Evolutionary conservation across 1,140 invertebrate species (phyloP), one percentile per base, ranked within the genome.

Genomic region (Drosophila pallidifrons): DNA sequence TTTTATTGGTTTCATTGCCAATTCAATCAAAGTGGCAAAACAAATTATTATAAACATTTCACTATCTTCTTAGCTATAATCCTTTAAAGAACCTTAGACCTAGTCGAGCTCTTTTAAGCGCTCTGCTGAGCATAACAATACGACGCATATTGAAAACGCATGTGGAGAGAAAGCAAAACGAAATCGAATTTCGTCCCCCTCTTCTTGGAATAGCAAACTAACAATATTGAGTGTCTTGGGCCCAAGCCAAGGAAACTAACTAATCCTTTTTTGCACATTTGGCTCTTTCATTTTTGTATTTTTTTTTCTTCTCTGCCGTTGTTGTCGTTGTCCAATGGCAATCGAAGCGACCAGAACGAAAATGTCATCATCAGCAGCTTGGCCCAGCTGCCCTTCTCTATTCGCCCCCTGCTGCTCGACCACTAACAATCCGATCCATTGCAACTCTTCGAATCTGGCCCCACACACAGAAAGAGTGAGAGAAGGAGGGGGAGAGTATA

Each of bases 301-400:
- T 49, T 32, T 38, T 41, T 30, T 6, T 43, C 7, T 16, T 7
- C 15, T 30, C 15, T 52, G 25, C 0, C 13, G 1, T 15, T 15
- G 43, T 32, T 61, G 43, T 7, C 41, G 43, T 69, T 60, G 58
- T 64, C 69, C 83, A 82, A 83, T 87, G 85, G 60, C 85, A 88
- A 87, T 70, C 60, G 69, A 58, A 74, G 73, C 67, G 80, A 79
- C 81, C 81, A 74, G 77, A 88, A 89, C 78, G 81, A 89, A 89
- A 89, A 89, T 89, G 85, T 89, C 85, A 89, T 89, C 85, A 89
- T 89, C 85, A 89, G 83, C 85, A 79, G 85, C 63, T 85, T 85
- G 82, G 58, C 52, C 75, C 30, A 77, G 73, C 70, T 64, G 61
- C 68, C 70, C 59, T 41, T 35, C 38, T 11, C 38, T 11, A 13